phyloP scores from a whole-genome alignment of 1,140 invertebrate genomes.

The Eulimnadia texana region DNA sequence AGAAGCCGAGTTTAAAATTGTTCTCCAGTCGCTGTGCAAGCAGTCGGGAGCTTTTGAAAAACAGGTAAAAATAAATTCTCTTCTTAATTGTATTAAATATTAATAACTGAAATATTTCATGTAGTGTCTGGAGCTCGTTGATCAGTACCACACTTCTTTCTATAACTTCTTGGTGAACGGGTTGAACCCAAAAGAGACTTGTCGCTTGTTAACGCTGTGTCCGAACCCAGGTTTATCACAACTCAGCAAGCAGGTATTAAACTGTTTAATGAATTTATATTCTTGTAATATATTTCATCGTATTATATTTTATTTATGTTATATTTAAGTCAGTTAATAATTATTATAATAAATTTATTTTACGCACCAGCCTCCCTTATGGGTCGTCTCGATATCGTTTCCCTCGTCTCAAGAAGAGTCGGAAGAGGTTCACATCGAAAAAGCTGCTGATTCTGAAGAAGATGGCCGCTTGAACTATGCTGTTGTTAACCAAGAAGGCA shows the following conservation, averaged over 20 bases:
- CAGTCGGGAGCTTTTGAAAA: slow-evolving; percentile 48
- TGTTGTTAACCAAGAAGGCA: background rate
- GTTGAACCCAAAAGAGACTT: slow-evolving; percentile 49
- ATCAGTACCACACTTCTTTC: slow-evolving; percentile 56
- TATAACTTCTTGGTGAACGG: slow-evolving; percentile 53
- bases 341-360: no score
- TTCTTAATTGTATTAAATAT: background rate
- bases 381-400: no score
- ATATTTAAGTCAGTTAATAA: no score
- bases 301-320: no score
- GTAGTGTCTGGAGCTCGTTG: slow-evolving; percentile 49
- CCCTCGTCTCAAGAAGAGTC: no score
- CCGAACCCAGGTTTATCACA: slow-evolving; percentile 9
- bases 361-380: no score
- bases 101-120: slow-evolving; percentile 15
- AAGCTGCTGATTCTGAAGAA: no score
- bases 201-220: slow-evolving; percentile 24
- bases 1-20: slow-evolving; percentile 57
- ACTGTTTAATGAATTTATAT: no score
- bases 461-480: no score
- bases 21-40: slow-evolving; percentile 61
- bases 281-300: no score
- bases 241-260: no score
- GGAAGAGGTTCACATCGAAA: no score
- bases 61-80: slow-evolving; percentile 26